A percentile compares a stretch with the other conserved stretches of the same genome.
phyloP scores from a whole-genome alignment of 2,797 vertebrate genomes.

The Ataeniobius toweri region DNA sequence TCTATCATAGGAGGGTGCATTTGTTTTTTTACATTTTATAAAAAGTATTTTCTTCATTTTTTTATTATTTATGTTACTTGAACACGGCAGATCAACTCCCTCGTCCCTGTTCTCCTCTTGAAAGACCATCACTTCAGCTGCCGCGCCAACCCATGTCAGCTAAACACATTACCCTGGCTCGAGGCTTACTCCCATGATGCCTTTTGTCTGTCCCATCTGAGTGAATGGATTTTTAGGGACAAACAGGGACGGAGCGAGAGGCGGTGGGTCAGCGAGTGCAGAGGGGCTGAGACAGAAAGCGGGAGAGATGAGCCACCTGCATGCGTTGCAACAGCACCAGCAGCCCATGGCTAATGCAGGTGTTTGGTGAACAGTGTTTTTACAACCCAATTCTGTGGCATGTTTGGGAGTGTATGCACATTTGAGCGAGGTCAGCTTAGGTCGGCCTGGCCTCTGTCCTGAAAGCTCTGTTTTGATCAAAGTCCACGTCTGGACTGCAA shows the following conservation, averaged over 20 bases:
- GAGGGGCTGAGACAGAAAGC: not conserved
- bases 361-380: slow-evolving; percentile 47
- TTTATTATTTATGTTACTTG: too few relatives aligned
- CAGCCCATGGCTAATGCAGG: slow-evolving; percentile 54
- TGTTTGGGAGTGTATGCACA: slow-evolving; percentile 25
- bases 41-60: too few relatives aligned
- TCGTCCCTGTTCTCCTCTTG: not conserved
- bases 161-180: slow-evolving; percentile 36
- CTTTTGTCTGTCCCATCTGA: slow-evolving; percentile 62
- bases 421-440: slow-evolving; percentile 39
- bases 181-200: slow-evolving; percentile 54
- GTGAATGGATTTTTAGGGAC: slow-evolving; percentile 30
- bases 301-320: slow-evolving; percentile 45
- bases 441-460: slow-evolving; percentile 50
- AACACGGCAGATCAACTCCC: not conserved
- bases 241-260: not conserved
- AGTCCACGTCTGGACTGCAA: slow-evolving; percentile 44
- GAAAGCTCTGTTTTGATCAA: slow-evolving; percentile 63
- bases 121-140: slow-evolving; percentile 24
- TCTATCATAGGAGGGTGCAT: too few relatives aligned
- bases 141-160: slow-evolving; percentile 19
- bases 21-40: too few relatives aligned
- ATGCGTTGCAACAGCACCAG: slow-evolving; percentile 40
- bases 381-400: slow-evolving; percentile 32
- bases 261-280: slow-evolving; percentile 2